phyloP scores from a whole-genome alignment of 2,888 invertebrate species.

The Coelinius sp. region DNA sequence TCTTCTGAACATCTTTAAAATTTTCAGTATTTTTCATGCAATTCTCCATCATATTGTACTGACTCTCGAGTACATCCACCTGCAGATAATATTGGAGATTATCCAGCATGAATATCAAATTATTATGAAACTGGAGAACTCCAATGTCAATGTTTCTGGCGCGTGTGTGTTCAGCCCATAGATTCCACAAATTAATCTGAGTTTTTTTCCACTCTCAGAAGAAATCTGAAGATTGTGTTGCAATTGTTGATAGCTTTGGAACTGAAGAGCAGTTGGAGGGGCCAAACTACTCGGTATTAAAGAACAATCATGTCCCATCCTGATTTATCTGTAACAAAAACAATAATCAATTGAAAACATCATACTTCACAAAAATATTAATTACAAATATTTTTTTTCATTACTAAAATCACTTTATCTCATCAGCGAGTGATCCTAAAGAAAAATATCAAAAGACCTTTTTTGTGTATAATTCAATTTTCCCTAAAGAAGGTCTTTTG shows the following conservation, averaged over 20 bases:
- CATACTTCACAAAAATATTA: background rate
- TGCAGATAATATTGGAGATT: constrained; percentile 94
- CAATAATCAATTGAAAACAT: background rate
- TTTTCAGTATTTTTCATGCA: constrained; percentile 83
- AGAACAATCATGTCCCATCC: constrained; percentile 82
- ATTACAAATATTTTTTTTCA: no score
- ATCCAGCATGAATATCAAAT: constrained; percentile 89
- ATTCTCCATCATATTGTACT: constrained; percentile 83
- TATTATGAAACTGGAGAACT: constrained; percentile 85
- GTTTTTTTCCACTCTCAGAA: constrained; percentile 86
- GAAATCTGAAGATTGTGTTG: constrained; percentile 86
- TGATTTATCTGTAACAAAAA: constrained; percentile 60
- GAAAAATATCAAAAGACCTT: no score
- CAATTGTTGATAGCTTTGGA: constrained; percentile 85
- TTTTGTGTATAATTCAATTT: no score
- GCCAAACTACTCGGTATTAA: constrained; percentile 90
- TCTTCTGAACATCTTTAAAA: constrained; percentile 87
- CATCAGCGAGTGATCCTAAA: no score
- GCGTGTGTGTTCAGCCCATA: constrained; percentile 85
- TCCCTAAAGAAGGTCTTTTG: no score
- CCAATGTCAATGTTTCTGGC: constrained; percentile 72
- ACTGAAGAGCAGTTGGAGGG: constrained; percentile 88
- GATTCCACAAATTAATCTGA: constrained; percentile 85
- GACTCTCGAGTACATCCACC: constrained; percentile 92
- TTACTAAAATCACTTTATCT: no score